phyloP scores from a whole-genome alignment of 1,140 invertebrate species.

The Galendromus occidentalis region DNA sequence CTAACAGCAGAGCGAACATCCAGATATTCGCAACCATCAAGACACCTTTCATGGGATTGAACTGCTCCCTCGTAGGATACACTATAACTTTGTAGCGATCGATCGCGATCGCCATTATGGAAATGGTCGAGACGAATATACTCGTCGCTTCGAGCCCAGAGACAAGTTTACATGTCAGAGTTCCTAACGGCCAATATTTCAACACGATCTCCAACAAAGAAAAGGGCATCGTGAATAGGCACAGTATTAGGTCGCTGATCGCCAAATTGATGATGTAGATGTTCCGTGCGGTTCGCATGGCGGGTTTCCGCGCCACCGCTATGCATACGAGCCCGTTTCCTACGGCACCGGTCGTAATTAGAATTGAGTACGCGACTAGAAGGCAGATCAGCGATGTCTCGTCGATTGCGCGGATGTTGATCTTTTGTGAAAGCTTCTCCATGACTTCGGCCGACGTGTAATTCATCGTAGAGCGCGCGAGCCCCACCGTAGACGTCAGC shows the following conservation, averaged over 20 bases:
- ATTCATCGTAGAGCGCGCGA: not conserved
- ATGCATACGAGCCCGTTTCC: slow-evolving; percentile 60
- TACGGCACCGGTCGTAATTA: slow-evolving; percentile 51
- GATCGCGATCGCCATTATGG: slow-evolving; percentile 68
- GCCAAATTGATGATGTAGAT: slow-evolving; percentile 72
- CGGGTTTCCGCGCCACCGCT: slow-evolving; percentile 41
- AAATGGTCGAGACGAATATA: slow-evolving; percentile 70
- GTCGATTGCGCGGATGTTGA: slow-evolving; percentile 41
- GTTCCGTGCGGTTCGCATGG: slow-evolving; percentile 63
- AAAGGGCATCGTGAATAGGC: slow-evolving; percentile 61
- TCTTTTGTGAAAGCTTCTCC: not conserved
- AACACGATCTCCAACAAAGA: slow-evolving; percentile 57
- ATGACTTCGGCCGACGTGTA: not conserved
- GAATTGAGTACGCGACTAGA: slow-evolving; percentile 43
- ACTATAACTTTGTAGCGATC: slow-evolving; percentile 47
- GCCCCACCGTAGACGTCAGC: too few species aligned
- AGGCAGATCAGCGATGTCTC: slow-evolving; percentile 41
- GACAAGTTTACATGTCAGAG: slow-evolving; percentile 49
- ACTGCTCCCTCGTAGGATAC: slow-evolving; percentile 52
- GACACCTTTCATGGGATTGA: slow-evolving; percentile 49
- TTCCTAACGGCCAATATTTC: slow-evolving; percentile 31
- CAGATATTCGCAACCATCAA: slow-evolving; percentile 52
- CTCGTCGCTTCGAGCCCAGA: slow-evolving; percentile 59
- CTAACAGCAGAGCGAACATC: slow-evolving; percentile 49
- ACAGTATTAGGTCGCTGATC: slow-evolving; percentile 59